Percentiles rank a stretch among this genome's conserved stretches.
These are phyloP conservation scores for Ciona savignyi DNA, from an alignment of 23 tunicate species.

Conservation along the genomic window DNA sequence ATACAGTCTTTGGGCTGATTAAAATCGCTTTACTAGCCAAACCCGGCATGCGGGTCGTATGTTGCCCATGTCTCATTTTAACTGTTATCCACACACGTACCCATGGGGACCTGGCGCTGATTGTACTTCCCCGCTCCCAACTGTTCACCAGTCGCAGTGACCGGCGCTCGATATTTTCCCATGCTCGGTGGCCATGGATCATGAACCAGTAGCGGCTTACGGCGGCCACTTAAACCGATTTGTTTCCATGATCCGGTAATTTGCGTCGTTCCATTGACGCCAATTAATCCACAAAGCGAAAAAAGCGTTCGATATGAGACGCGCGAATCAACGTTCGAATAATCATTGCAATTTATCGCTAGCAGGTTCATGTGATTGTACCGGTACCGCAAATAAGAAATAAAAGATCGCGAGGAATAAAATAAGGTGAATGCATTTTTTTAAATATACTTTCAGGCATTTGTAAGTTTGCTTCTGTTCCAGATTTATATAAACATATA, in stretches of 20 bases:
- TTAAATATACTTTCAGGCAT: too few species aligned
- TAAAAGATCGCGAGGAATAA: too few species aligned
- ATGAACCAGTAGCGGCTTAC: not conserved
- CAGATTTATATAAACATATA: too few species aligned
- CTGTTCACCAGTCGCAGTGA: not conserved
- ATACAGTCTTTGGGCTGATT: too few species aligned
- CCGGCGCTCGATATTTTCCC: conserved; percentile 1
- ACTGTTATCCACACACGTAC: too few species aligned
- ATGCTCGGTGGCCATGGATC: not conserved
- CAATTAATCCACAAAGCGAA: not conserved
- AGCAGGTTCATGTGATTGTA: conserved; percentile 1
- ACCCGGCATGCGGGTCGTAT: too few species aligned
- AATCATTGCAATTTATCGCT: not conserved
- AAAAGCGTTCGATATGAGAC: too few species aligned
- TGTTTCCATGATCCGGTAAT: not conserved
- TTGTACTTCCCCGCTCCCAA: not conserved
- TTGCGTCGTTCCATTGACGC: not conserved
- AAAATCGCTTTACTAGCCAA: too few species aligned
- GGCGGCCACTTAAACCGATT: not conserved
- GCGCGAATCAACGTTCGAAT: not conserved
- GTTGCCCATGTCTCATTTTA: too few species aligned
- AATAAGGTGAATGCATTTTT: too few species aligned
- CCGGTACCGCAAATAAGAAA: too few species aligned
- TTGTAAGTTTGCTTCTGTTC: too few species aligned
- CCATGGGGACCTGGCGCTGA: not conserved